Evolutionary conservation across 2,797 vertebrate species (phyloP).

Genomic region (Sebastes trivittatus): DNA sequence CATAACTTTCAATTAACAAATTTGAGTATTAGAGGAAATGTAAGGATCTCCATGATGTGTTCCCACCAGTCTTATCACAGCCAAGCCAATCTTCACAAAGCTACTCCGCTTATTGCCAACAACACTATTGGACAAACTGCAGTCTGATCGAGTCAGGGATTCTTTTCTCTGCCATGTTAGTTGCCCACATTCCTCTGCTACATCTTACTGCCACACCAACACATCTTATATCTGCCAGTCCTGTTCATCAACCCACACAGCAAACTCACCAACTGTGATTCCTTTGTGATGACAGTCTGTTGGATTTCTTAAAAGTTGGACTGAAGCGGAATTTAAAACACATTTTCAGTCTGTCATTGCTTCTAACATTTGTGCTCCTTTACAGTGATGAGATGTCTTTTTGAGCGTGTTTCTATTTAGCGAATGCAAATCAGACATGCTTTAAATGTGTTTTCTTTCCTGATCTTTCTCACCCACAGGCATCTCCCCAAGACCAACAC

Average conservation of each 20-base stretch:
- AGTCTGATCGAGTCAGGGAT: neutral
- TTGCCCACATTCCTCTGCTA: neutral
- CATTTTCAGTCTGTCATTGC: neutral
- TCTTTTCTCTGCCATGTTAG: neutral
- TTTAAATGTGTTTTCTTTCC: neutral
- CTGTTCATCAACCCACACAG: neutral
- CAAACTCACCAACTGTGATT: neutral
- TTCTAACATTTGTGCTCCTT: neutral
- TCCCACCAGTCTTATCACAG: constrained; percentile 1
- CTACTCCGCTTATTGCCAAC: neutral
- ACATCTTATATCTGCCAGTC: neutral
- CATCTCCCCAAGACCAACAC: neutral
- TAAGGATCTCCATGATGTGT: neutral
- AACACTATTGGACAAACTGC: neutral
- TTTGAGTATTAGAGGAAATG: neutral
- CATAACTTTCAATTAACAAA: neutral
- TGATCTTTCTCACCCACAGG: neutral
- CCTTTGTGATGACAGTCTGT: neutral
- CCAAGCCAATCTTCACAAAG: neutral
- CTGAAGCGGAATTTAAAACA: neutral
- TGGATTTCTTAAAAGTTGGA: neutral
- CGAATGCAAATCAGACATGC: neutral
- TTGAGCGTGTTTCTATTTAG: neutral
- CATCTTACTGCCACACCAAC: neutral
- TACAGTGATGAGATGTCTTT: neutral